phyloP scores from a whole-genome alignment of 2,888 invertebrate genomes.

The Adineta ricciae region DNA sequence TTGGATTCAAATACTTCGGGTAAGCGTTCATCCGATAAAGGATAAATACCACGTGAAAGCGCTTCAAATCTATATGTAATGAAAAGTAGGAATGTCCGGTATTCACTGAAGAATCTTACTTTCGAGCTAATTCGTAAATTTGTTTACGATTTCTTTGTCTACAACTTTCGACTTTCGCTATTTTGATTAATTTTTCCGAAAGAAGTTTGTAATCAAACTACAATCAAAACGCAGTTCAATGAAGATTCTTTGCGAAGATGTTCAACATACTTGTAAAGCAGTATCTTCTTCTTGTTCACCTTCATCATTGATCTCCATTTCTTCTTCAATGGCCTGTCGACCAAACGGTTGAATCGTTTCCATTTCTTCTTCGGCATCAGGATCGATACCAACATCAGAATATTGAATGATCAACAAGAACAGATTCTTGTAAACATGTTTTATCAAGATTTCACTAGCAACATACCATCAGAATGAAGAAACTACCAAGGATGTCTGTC shows the following conservation, averaged over 20 bases:
- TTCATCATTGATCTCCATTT: conserved; percentile 17
- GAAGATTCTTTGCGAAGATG: neutral
- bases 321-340: conserved; percentile 30
- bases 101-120: conserved; percentile 24
- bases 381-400: conserved; percentile 33
- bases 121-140: conserved; percentile 31
- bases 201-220: conserved; percentile 31
- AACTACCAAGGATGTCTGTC: too few species aligned
- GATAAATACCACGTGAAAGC: conserved; percentile 26
- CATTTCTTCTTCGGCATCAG: conserved; percentile 31
- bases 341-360: conserved; percentile 29
- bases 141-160: conserved; percentile 24
- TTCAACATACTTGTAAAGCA: neutral
- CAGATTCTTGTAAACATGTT: conserved; percentile 27
- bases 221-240: neutral
- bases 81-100: too few species aligned
- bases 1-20: neutral
- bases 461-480: neutral
- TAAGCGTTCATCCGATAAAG: conserved; percentile 29
- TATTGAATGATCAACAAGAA: conserved; percentile 29
- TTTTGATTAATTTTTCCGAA: conserved; percentile 24
- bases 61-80: conserved; percentile 25
- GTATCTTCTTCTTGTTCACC: neutral
- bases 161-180: conserved; percentile 22
- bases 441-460: neutral